A percentile compares a stretch with the other conserved stretches of the same genome.
These are phyloP conservation scores for Rutpela maculata DNA, from an alignment of 2,888 invertebrate species.

Conservation along the genomic window DNA sequence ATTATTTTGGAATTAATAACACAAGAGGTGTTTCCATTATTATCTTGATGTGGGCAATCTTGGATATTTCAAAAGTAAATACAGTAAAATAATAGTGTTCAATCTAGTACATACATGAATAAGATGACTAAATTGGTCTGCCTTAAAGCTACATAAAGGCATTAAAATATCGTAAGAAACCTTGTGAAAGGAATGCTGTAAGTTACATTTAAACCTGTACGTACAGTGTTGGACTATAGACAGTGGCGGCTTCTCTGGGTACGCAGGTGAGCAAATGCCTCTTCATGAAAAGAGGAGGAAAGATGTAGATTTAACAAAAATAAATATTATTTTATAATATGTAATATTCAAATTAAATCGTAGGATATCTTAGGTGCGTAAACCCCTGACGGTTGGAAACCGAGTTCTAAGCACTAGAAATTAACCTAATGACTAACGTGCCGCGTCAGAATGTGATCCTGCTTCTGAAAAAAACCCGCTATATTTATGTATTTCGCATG, in stretches of 20 bases:
- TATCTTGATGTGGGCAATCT: background rate
- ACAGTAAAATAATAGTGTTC: background rate
- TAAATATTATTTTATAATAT: no score
- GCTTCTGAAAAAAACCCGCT: no score
- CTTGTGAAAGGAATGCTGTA: conserved; percentile 15
- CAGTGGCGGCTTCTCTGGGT: background rate
- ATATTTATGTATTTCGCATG: no score
- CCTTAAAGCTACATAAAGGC: background rate
- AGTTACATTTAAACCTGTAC: background rate
- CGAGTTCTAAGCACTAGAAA: no score
- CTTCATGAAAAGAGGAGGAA: no score
- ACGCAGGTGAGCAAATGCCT: no score
- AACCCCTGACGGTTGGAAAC: no score
- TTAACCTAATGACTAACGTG: no score
- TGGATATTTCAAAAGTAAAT: background rate
- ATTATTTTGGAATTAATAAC: conserved; percentile 3
- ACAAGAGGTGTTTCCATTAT: background rate
- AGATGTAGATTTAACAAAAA: no score
- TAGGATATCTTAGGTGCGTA: no score
- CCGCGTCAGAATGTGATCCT: no score
- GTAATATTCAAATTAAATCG: no score
- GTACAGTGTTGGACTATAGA: background rate
- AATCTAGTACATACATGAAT: background rate
- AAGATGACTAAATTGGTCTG: background rate
- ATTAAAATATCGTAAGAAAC: conserved; percentile 1